These are phyloP conservation scores for Zaprionus gabonicus DNA, from an alignment of 1,140 invertebrate species.

Conservation along the genomic window DNA sequence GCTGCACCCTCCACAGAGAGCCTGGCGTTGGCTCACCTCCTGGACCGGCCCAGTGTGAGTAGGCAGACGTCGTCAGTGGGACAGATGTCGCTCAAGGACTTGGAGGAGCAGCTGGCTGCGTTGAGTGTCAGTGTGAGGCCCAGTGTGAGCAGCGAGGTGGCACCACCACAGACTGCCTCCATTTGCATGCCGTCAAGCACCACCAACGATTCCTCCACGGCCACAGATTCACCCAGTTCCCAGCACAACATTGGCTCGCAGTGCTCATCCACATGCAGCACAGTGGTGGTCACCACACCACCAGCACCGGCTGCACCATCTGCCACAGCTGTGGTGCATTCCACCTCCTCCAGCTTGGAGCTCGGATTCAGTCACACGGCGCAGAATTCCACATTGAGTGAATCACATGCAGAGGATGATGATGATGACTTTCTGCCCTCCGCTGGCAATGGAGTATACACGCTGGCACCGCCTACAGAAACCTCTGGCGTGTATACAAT, in stretches of 20 bases:
- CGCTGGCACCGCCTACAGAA: constrained; percentile 88
- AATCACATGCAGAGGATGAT: constrained; percentile 84
- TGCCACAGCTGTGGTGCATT: constrained; percentile 70
- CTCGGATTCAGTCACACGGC: constrained; percentile 92
- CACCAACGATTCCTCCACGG: constrained; percentile 65
- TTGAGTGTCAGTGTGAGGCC: constrained; percentile 77
- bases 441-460: constrained; percentile 83
- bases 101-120: constrained; percentile 80
- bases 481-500: constrained; percentile 92
- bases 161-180: neutral
- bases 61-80: constrained; percentile 85
- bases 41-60: constrained; percentile 86
- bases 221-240: constrained; percentile 80
- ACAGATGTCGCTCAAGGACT: constrained; percentile 83
- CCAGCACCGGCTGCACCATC: constrained; percentile 84
- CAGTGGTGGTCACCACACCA: constrained; percentile 89
- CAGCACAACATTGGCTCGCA: constrained; percentile 88
- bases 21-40: constrained; percentile 89
- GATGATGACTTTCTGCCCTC: constrained; percentile 85
- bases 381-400: constrained; percentile 91
- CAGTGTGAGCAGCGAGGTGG: constrained; percentile 58
- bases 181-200: neutral
- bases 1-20: constrained; percentile 90
- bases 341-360: constrained; percentile 91
- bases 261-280: constrained; percentile 93